Conservation (phyloP, 2,797 vertebrate species). For the Crocodylus rhombifer region DNA sequence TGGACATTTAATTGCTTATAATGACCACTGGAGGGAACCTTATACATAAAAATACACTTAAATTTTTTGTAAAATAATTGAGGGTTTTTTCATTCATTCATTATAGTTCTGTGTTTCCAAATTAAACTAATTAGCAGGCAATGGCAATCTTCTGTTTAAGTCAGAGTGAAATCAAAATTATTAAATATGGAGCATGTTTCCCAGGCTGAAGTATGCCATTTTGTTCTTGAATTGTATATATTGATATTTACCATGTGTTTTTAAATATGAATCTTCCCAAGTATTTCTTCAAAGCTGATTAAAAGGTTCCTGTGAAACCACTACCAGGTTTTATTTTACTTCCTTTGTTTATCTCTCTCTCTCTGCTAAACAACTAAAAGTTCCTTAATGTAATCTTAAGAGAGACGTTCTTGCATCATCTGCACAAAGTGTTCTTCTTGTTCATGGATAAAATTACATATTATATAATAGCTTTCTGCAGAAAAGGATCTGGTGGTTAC, state of each 20-base stretch:
- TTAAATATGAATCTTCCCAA: background rate
- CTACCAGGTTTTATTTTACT: background rate
- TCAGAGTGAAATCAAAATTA: background rate
- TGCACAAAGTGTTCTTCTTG: background rate
- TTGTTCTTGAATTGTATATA: background rate
- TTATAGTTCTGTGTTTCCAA: background rate
- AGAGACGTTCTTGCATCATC: background rate
- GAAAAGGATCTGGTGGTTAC: too few species aligned
- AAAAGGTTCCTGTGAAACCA: background rate
- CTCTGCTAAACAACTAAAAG: background rate
- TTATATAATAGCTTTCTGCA: background rate
- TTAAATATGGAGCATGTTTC: background rate
- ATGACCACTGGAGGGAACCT: constrained; percentile 54
- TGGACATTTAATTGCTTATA: constrained; percentile 9
- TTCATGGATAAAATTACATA: background rate
- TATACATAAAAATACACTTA: background rate
- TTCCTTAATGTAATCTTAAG: background rate
- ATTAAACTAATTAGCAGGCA: background rate
- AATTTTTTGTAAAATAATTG: background rate
- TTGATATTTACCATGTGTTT: background rate
- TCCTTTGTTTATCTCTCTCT: background rate
- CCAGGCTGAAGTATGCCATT: background rate
- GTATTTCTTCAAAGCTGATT: background rate
- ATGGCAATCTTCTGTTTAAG: background rate
- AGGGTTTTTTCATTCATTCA: background rate